These are phyloP conservation scores for Diachrysia chrysitis DNA, from an alignment of 2,888 invertebrate species.

Conservation along the genomic window DNA sequence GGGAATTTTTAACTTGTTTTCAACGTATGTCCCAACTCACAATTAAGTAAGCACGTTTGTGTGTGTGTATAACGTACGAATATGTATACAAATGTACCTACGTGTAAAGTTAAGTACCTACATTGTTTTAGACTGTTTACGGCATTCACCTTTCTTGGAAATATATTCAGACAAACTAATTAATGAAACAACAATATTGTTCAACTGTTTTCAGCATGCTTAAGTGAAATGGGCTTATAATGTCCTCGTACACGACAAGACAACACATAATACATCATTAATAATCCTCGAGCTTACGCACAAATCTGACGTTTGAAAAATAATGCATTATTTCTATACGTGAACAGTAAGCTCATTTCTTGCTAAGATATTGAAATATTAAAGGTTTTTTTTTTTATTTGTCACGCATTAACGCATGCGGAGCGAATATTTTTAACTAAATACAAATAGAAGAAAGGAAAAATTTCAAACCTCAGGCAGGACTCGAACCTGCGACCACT, in stretches of 20 bases:
- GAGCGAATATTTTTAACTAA: too few species aligned
- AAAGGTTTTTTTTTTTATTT: too few species aligned
- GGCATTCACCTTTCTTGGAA: background rate
- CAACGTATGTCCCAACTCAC: background rate
- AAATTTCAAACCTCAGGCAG: too few species aligned
- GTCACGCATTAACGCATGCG: too few species aligned
- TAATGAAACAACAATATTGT: conserved; percentile 7
- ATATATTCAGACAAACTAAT: background rate
- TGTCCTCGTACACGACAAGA: conserved; percentile 22
- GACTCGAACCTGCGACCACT: too few species aligned
- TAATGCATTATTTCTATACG: conserved; percentile 18
- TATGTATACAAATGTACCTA: background rate
- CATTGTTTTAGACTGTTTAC: background rate
- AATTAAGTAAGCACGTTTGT: background rate
- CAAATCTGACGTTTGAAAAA: conserved; percentile 9
- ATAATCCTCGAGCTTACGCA: conserved; percentile 10
- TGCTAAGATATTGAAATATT: background rate
- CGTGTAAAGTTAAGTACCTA: background rate
- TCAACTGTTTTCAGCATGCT: conserved; percentile 9
- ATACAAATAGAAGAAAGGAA: too few species aligned
- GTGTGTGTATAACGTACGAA: background rate
- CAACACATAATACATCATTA: conserved; percentile 13
- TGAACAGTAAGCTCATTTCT: too few species aligned
- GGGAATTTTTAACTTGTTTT: background rate
- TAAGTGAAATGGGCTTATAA: conserved; percentile 30